phyloP scores from a whole-genome alignment of 2,888 invertebrate genomes.

The Lepidonotus clava region DNA sequence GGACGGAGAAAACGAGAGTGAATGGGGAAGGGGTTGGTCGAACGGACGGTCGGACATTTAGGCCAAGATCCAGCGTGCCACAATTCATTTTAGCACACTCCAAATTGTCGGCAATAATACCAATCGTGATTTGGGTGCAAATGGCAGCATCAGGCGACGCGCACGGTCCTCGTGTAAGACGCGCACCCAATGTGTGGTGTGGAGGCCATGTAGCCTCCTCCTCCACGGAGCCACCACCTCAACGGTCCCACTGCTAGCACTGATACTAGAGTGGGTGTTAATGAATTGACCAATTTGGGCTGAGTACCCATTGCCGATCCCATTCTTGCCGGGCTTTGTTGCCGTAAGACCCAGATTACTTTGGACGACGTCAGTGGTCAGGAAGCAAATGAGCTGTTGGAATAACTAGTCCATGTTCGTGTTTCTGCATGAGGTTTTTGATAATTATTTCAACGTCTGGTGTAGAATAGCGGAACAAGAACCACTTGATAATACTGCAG shows the following conservation, averaged over 20 bases:
- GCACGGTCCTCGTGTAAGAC: not conserved
- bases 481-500: too few species aligned
- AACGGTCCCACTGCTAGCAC: too few species aligned
- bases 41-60: too few species aligned
- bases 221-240: too few species aligned
- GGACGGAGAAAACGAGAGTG: too few species aligned
- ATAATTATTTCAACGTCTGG: too few species aligned
- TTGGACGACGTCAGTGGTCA: not conserved
- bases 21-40: too few species aligned
- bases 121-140: not conserved
- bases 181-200: too few species aligned
- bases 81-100: slow-evolving; percentile 24
- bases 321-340: not conserved
- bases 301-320: not conserved
- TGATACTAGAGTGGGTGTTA: not conserved
- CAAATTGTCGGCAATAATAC: slow-evolving; percentile 24
- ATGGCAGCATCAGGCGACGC: not conserved
- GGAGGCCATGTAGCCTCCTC: too few species aligned
- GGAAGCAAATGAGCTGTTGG: not conserved
- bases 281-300: slow-evolving; percentile 10
- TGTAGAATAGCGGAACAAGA: too few species aligned
- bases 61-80: not conserved
- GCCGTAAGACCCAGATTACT: not conserved
- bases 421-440: not conserved
- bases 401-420: not conserved